Evolutionary conservation across 2,888 invertebrate genomes (phyloP), one percentile per base, ranked within the genome.

Genomic region (Lasioglossum villosulum): DNA sequence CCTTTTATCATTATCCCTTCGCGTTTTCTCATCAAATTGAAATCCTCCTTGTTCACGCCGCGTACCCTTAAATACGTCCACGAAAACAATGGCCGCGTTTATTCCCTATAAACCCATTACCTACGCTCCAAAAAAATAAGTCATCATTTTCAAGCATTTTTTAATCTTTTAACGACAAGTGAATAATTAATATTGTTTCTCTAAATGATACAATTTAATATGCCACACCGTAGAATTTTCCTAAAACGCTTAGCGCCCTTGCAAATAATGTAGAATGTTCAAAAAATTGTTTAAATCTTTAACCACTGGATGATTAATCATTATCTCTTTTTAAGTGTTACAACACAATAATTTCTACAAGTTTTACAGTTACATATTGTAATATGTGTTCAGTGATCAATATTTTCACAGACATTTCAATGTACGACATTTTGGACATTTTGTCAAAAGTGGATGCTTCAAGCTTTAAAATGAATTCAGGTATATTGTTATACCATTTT

Each of bases 1-100:
- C 74, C 48, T 78, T 56, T 52, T 63, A 30, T 76, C n/a, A n/a
- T 72, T 70, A 39, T 75, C 79, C 56, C 45, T 75, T 48, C 75
- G 37, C 73, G 37, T 42, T 52, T 56, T 34, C 68, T 27, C 30
- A 30, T 48, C 42, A 27, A 52, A 63, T 66, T 30, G 45, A 27
- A 73, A 80, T 80, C 59, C 42, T 78, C 27, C 27, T 73, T 27
- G 68, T 71, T 71, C 59, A 42, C 45, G 42, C 39, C 66, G 66
- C 52, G 39, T 27, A 37, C 59, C 4, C 39, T 48, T n/a, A 56
- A 56, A 56, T 56, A n/a, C 45, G 48, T 34, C 66, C 30, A 10
- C 34, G 45, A 23, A 30, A 66, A 66, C 70, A 37, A 37, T 70
- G n/a, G 34, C n/a, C 39, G 23, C 37, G 39, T 39, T 70, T 70